Evolutionary conservation across 2,797 vertebrate species (phyloP).

Genomic region (Orientallactaga sibirica): DNA sequence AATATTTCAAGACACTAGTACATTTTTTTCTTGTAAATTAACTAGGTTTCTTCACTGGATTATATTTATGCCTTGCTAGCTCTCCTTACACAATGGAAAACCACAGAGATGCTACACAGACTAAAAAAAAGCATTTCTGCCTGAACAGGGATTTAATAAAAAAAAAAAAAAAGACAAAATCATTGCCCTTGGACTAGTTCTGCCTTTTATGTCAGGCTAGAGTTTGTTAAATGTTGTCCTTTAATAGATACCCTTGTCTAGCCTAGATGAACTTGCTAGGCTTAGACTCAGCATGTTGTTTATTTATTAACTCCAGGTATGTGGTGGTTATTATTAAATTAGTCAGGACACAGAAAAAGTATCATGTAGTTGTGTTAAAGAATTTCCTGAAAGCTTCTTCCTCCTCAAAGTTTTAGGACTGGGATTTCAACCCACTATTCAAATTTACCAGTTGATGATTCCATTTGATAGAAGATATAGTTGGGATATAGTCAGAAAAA

Average conservation of each 20-base stretch:
- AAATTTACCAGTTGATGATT: neutral
- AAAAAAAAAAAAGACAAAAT: neutral
- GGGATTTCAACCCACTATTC: neutral
- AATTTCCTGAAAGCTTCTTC: neutral
- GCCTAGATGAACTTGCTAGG: neutral
- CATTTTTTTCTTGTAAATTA: constrained; percentile 3
- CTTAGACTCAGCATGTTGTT: neutral
- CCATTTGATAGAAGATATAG: neutral
- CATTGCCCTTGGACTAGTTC: neutral
- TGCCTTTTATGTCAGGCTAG: neutral
- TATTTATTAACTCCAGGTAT: neutral
- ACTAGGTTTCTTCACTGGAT: neutral
- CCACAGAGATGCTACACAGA: neutral
- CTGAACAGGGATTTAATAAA: neutral
- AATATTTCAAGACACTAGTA: neutral
- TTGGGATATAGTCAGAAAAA: neutral
- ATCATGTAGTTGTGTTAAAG: neutral
- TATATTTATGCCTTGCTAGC: constrained; percentile 2
- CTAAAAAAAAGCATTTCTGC: neutral
- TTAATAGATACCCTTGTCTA: neutral
- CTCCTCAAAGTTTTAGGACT: neutral
- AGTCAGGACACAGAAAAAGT: neutral
- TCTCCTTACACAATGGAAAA: neutral
- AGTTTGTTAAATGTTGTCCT: neutral
- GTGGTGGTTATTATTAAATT: neutral